Evolutionary conservation across 1,140 invertebrate species (phyloP).

Genomic region (Hyles vespertilio): DNA sequence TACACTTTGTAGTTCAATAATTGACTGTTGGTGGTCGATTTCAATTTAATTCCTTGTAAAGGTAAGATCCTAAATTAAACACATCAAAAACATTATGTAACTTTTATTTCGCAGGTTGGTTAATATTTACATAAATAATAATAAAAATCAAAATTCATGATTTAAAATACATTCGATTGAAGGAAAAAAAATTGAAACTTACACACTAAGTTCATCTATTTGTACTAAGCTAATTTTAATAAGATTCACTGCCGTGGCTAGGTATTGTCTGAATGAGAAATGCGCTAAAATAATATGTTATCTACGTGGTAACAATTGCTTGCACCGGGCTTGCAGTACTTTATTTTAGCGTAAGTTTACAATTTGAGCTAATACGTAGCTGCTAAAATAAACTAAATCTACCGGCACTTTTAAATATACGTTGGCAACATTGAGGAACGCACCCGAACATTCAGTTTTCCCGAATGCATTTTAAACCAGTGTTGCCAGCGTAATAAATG

Average conservation of each 20-base stretch:
- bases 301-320: constrained; percentile 21
- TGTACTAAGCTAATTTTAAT: constrained; percentile 44
- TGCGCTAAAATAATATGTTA: constrained; percentile 12
- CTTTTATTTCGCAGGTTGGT: constrained; percentile 35
- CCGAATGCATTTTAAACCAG: background rate
- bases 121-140: constrained; percentile 56
- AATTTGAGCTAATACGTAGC: constrained; percentile 1
- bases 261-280: constrained; percentile 26
- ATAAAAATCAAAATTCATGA: constrained; percentile 39
- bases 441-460: background rate
- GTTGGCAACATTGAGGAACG: constrained; percentile 3
- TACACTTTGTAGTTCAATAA: too few relatives aligned
- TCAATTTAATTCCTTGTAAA: background rate
- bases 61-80: constrained; percentile 19
- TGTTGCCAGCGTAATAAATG: constrained; percentile 6
- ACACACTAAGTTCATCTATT: constrained; percentile 46
- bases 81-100: constrained; percentile 26
- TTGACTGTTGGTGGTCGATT: background rate
- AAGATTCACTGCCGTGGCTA: constrained; percentile 48
- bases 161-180: constrained; percentile 27
- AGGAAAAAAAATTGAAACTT: constrained; percentile 23
- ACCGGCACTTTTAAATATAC: constrained; percentile 1
- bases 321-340: constrained; percentile 16
- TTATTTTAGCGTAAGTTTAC: background rate
- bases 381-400: constrained; percentile 3